Conservation (phyloP, 2,113 vertebrate species). For the Rattus rattus region DNA sequence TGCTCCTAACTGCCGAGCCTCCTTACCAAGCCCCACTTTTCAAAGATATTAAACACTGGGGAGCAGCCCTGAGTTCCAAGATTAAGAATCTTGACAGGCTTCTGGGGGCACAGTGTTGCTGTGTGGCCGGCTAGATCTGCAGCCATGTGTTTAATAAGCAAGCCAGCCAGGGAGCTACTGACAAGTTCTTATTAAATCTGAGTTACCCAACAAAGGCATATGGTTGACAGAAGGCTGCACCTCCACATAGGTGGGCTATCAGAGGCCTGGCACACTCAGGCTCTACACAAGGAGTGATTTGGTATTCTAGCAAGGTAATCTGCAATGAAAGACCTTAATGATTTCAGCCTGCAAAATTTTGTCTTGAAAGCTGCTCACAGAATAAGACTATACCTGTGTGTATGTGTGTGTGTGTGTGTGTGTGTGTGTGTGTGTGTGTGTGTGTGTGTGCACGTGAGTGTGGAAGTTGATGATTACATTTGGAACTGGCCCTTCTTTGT, state of each 20-base stretch:
- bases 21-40: background rate
- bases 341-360: slow-evolving; percentile 30
- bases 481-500: slow-evolving; percentile 17
- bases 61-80: background rate
- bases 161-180: slow-evolving; percentile 56
- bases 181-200: slow-evolving; percentile 72
- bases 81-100: background rate
- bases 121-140: background rate
- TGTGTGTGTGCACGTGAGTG: background rate
- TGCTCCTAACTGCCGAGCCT: background rate
- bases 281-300: slow-evolving; percentile 27
- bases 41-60: background rate
- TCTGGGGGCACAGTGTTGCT: slow-evolving; percentile 24
- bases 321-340: background rate
- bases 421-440: background rate
- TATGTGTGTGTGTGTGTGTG: background rate
- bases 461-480: background rate
- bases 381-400: background rate
- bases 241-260: slow-evolving; percentile 2
- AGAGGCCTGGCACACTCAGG: background rate
- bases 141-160: slow-evolving; percentile 75
- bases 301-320: slow-evolving; percentile 22
- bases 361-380: slow-evolving; percentile 16
- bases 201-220: slow-evolving; percentile 50
- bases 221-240: slow-evolving; percentile 62